Base-by-base conservation (phyloP, 2,797 vertebrate genomes). In the Xenopus petersii region DNA sequence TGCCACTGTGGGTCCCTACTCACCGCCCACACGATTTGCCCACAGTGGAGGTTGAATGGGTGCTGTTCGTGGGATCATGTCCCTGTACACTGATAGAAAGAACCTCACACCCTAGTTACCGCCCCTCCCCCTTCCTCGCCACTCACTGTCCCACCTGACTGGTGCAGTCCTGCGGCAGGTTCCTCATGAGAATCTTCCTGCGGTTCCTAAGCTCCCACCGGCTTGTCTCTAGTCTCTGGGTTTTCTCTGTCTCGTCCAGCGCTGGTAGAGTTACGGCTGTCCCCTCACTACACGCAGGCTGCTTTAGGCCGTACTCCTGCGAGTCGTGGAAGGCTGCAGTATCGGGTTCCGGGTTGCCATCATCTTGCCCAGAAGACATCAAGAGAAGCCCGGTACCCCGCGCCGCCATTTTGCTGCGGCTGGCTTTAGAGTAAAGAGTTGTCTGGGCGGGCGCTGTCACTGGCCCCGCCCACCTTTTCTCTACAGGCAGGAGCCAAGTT, bases 151-250 rank as follows among this genome's bases (percentile, higher is more conserved):
- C 69, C 87, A 98, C 96, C 96, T 98, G 96, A 93, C 92, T 96
- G 71, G 84, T 93, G 84, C 95, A 91, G 87, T 97, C 95, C 33
- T 91, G 90, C 73, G 95, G 95, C 88, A 98, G 94, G 90, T 97
- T 97, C 87, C 94, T 93, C 54, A 98, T 92, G 77, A 98, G 90
- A 79, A 98, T 95, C 82, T 98, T 98, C 86, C 96, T 94, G 88
- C 96, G 94, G 93, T 98, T 98, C 90, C 93, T 93, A 88, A 98
- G 92, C 86, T 97, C 94, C 70, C 91, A 86, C 36, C 89, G 92
- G 83, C 95, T 97, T 90, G 86, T 91, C 84, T 92, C 92, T 83
- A 98, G 85, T 69, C 96, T 89, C 86, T 75, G 87, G 71, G 92
- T 88, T 65, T 94, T 88, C 87, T 97, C 96, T 76, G 92, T 91